Evolutionary conservation across 1,140 invertebrate genomes (phyloP).

Genomic region (Apis laboriosa): DNA sequence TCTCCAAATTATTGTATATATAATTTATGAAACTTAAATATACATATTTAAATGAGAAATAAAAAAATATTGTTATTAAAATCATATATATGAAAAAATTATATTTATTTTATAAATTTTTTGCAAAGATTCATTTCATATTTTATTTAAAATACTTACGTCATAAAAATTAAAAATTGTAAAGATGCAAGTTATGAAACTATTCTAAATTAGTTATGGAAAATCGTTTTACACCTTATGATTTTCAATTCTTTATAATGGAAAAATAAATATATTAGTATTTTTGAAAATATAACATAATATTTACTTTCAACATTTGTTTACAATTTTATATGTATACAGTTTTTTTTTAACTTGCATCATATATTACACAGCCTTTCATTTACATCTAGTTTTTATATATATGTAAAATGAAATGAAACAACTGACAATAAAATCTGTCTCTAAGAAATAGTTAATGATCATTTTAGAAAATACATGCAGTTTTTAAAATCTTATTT

Average conservation of each 20-base stretch:
- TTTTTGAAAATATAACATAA: slow-evolving; percentile 11
- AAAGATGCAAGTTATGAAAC: slow-evolving; percentile 19
- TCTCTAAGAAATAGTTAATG: not conserved
- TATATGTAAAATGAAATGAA: slow-evolving; percentile 7
- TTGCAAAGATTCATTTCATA: slow-evolving; percentile 6
- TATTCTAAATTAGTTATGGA: not conserved
- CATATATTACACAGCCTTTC: slow-evolving; percentile 42
- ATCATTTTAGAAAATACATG: slow-evolving; percentile 6
- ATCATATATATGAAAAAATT: not conserved
- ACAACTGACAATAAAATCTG: not conserved
- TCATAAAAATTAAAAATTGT: not conserved
- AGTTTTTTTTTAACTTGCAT: slow-evolving; percentile 17
- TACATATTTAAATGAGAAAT: not conserved
- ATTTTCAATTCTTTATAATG: not conserved
- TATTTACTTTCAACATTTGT: not conserved
- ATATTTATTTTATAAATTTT: not conserved
- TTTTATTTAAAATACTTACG: not conserved
- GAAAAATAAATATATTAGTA: slow-evolving; percentile 1
- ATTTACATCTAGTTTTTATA: slow-evolving; percentile 17
- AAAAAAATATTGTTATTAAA: slow-evolving; percentile 9
- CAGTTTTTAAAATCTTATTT: slow-evolving; percentile 17
- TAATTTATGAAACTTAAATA: not conserved
- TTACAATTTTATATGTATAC: slow-evolving; percentile 2
- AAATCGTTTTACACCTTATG: not conserved
- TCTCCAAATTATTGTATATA: not conserved